Base-by-base conservation (phyloP, 2,113 vertebrate species). In the Passer domesticus region DNA sequence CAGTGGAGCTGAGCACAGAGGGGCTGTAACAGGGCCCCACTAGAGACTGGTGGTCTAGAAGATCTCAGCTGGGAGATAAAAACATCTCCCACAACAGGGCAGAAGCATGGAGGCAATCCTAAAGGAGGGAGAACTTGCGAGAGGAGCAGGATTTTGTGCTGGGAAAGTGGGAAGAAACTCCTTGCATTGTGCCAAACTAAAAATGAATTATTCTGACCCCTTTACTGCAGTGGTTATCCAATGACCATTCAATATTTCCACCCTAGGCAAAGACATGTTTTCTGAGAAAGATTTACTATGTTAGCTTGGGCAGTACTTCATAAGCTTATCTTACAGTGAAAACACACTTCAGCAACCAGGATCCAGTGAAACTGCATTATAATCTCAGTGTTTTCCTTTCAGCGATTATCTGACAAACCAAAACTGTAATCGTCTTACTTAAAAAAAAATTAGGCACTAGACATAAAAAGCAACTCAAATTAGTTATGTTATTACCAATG, bases 251-350 rank as follows among this genome's bases (percentile, higher is more conserved):
- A 96, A 76, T 97, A 97, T 97, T 97, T 97, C 97, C 97, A 97
- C 96, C 96, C 95, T 93, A 87, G 92, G 95, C 94, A 97, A 95
- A 92, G 90, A 89, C 93, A 93, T 93, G 95, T 96, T 97, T 97
- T 96, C 95, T 96, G 95, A 97, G 95, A 95, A 96, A 97, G 96
- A 97, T 97, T 97, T 97, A 97, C 95, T 97, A 93, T 96, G 96
- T 97, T 97, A 97, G 94, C 95, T 97, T 97, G 95, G 97, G 96
- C 97, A 97, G 68, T 58, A 91, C 89, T 96, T 94, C 95, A 83
- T 35, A 92, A 89, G 96, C 95, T 97, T 97, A 97, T 97, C 96
- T 97, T 97, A 97, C 95, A 97, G 96, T 90, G 94, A 94, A 97
- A 97, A 97, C 95, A 97, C 83, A 95, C 90, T 94, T 85, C 77